Percentiles rank a stretch among this genome's conserved stretches.
Conservation (phyloP, 2,797 vertebrate species). For the Periparus ater region DNA sequence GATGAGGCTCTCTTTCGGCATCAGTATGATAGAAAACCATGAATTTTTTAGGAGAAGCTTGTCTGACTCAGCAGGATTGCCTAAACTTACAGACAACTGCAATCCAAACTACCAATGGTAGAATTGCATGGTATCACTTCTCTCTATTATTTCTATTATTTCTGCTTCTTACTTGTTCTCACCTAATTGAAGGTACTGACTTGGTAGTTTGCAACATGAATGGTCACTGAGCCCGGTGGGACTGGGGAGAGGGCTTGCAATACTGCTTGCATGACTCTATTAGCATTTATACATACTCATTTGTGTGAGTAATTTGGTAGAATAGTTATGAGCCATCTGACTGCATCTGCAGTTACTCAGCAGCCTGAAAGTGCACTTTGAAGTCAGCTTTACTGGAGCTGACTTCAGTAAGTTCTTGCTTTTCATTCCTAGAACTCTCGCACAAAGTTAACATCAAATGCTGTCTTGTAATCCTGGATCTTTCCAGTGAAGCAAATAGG, state of each 20-base stretch:
- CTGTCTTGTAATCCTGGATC: not conserved
- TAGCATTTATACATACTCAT: not conserved
- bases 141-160: not conserved
- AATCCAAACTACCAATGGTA: rapidly evolving
- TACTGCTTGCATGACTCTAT: not conserved
- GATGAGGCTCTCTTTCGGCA: not conserved
- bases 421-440: not conserved
- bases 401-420: not conserved
- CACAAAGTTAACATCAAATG: not conserved
- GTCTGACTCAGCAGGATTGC: not conserved
- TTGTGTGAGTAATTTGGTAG: not conserved
- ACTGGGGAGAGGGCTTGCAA: not conserved
- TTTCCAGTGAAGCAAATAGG: not conserved
- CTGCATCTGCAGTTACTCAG: not conserved
- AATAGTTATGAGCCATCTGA: not conserved
- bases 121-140: not conserved
- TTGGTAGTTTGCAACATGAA: not conserved
- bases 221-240: not conserved
- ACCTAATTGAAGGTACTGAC: not conserved
- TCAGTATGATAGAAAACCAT: not conserved
- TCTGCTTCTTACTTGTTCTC: not conserved
- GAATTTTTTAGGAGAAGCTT: not conserved
- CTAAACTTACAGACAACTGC: not conserved
- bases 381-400: not conserved
- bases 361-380: not conserved